phyloP scores from a whole-genome alignment of 1,140 invertebrate species.

The Megathymus violae region DNA sequence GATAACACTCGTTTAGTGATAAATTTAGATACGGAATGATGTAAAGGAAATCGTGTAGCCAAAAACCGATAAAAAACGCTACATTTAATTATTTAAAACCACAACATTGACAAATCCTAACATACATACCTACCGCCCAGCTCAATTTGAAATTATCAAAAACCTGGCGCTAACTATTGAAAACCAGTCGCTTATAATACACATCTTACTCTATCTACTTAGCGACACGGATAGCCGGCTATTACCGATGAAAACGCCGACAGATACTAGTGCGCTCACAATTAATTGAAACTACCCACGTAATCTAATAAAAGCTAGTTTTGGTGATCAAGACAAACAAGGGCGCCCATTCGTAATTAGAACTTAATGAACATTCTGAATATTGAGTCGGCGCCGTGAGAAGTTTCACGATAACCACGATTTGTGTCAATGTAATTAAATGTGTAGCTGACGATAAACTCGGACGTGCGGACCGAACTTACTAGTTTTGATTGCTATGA shows the following conservation, averaged over 20 bases:
- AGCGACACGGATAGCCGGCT: slow-evolving; percentile 76
- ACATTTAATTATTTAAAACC: slow-evolving; percentile 37
- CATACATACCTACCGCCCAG: slow-evolving; percentile 46
- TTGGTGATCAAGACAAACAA: slow-evolving; percentile 81
- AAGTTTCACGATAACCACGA: slow-evolving; percentile 78
- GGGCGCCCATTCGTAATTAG: slow-evolving; percentile 82
- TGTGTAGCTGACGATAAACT: slow-evolving; percentile 78
- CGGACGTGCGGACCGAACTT: slow-evolving; percentile 66
- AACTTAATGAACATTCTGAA: slow-evolving; percentile 81
- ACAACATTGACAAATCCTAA: slow-evolving; percentile 41
- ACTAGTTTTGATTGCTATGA: slow-evolving; percentile 73
- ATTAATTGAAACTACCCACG: slow-evolving; percentile 83
- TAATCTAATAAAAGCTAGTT: slow-evolving; percentile 83
- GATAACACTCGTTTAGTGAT: too few species aligned
- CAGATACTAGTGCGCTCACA: slow-evolving; percentile 71
- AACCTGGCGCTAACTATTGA: slow-evolving; percentile 53
- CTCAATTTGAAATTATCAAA: slow-evolving; percentile 47
- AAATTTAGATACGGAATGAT: too few species aligned
- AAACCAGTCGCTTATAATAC: slow-evolving; percentile 64
- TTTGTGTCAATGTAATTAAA: slow-evolving; percentile 83
- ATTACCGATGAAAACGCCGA: slow-evolving; percentile 75
- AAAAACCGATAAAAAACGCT: slow-evolving; percentile 21
- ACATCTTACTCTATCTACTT: slow-evolving; percentile 74
- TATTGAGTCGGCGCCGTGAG: slow-evolving; percentile 80
- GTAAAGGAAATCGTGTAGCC: too few species aligned